Percentiles rank a stretch among this genome's conserved stretches.
These are phyloP conservation scores for Pseudolycoriella hygida DNA, from an alignment of 2,888 invertebrate species.

Conservation along the genomic window DNA sequence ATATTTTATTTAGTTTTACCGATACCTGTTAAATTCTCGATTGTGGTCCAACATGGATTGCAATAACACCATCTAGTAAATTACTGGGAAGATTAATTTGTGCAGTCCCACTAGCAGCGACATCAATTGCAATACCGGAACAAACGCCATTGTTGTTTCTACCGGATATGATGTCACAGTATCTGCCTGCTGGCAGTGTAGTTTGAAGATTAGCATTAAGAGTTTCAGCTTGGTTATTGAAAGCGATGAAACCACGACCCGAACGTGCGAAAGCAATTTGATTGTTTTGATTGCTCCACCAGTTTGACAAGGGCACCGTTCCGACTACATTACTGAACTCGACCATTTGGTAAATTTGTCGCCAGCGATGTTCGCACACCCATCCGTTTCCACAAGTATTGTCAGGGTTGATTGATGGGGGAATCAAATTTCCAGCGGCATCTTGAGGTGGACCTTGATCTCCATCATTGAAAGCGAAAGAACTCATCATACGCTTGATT, in stretches of 20 bases:
- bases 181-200: constrained; percentile 53
- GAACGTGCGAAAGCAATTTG: constrained; percentile 77
- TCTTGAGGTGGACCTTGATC: constrained; percentile 53
- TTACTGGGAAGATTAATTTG: constrained; percentile 33
- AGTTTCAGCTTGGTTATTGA: constrained; percentile 47
- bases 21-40: too few relatives aligned
- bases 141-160: constrained; percentile 35
- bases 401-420: constrained; percentile 46
- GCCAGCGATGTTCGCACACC: constrained; percentile 76
- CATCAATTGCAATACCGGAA: constrained; percentile 44
- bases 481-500: constrained; percentile 68
- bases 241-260: constrained; percentile 52
- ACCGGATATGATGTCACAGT: constrained; percentile 79
- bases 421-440: constrained; percentile 39
- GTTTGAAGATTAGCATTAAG: constrained; percentile 39
- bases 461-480: constrained; percentile 46
- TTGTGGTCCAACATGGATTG: constrained; percentile 32
- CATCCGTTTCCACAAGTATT: constrained; percentile 51
- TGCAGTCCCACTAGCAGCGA: constrained; percentile 39
- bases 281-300: constrained; percentile 69
- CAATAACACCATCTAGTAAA: constrained; percentile 40
- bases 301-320: constrained; percentile 37
- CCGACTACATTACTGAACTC: constrained; percentile 52
- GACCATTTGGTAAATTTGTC: constrained; percentile 64
- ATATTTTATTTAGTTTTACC: too few relatives aligned